phyloP scores from a whole-genome alignment of 2,888 invertebrate species.

The Lobophora halterata region DNA sequence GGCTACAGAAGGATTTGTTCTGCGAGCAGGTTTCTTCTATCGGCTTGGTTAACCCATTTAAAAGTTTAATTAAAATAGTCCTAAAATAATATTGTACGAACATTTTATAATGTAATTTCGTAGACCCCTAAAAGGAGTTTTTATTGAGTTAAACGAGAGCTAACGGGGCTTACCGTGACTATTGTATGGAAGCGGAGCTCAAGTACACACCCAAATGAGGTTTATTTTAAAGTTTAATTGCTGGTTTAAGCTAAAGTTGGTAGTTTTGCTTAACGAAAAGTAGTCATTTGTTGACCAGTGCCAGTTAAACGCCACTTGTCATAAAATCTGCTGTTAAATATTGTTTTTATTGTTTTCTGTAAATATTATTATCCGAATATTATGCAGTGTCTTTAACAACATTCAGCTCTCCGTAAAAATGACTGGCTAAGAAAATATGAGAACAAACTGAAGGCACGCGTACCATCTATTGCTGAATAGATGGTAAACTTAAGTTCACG shows the following conservation, averaged over 20 bases:
- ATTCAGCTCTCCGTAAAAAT: too few relatives aligned
- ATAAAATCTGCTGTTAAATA: too few relatives aligned
- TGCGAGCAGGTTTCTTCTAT: conserved; percentile 32
- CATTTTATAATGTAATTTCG: conserved; percentile 44
- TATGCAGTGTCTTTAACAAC: too few relatives aligned
- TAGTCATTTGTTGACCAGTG: too few relatives aligned
- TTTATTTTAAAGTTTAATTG: conserved; percentile 18
- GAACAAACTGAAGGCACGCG: conserved; percentile 9
- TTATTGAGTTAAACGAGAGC: conserved; percentile 37
- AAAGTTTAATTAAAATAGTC: conserved; percentile 61
- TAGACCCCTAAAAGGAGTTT: conserved; percentile 42
- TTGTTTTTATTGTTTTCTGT: too few relatives aligned
- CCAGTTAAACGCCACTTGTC: too few relatives aligned
- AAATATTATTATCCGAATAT: too few relatives aligned
- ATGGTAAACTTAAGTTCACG: conserved; percentile 36
- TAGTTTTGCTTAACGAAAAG: conserved; percentile 2
- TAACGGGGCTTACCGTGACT: conserved; percentile 18
- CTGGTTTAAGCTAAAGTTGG: conserved; percentile 5
- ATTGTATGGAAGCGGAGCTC: conserved; percentile 25
- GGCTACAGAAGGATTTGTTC: conserved; percentile 12
- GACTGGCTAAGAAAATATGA: too few relatives aligned
- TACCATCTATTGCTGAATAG: conserved; percentile 34
- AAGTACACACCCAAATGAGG: conserved; percentile 17
- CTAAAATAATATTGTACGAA: conserved; percentile 59
- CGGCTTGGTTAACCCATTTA: conserved; percentile 42